Evolutionary conservation across 2,888 invertebrate species (phyloP).

Genomic region (Siphlonurus alternatus): DNA sequence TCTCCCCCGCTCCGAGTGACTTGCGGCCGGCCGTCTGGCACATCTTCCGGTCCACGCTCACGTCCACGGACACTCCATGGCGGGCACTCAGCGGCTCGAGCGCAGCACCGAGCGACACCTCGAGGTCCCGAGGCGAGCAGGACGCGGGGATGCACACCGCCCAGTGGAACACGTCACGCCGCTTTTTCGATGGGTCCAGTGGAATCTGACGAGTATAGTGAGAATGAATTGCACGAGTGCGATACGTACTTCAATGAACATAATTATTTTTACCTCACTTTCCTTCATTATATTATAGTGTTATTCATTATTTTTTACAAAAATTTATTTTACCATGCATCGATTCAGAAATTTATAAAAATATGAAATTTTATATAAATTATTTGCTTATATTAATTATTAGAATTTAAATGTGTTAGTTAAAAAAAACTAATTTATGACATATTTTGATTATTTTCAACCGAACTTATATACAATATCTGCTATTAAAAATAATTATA

Average conservation of each 20-base stretch:
- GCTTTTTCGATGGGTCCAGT: constrained; percentile 13
- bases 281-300: too few species aligned
- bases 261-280: too few species aligned
- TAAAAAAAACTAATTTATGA: too few species aligned
- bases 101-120: constrained; percentile 10
- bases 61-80: constrained; percentile 7
- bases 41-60: constrained; percentile 10
- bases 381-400: too few species aligned
- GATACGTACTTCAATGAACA: neutral
- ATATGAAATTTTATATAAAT: too few species aligned
- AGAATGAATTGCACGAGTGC: neutral
- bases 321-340: too few species aligned
- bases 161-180: constrained; percentile 10
- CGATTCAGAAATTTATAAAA: too few species aligned
- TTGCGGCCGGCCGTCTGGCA: constrained; percentile 9
- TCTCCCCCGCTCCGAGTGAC: constrained; percentile 19
- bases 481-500: too few species aligned
- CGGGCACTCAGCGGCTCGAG: constrained; percentile 8
- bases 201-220: constrained; percentile 6
- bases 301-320: too few species aligned
- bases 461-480: too few species aligned
- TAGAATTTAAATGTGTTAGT: too few species aligned
- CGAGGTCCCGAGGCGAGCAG: constrained; percentile 8
- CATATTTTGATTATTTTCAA: too few species aligned
- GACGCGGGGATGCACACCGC: constrained; percentile 9